Evolutionary conservation across 2,888 invertebrate species (phyloP).

Genomic region (Anthoptus insignis): DNA sequence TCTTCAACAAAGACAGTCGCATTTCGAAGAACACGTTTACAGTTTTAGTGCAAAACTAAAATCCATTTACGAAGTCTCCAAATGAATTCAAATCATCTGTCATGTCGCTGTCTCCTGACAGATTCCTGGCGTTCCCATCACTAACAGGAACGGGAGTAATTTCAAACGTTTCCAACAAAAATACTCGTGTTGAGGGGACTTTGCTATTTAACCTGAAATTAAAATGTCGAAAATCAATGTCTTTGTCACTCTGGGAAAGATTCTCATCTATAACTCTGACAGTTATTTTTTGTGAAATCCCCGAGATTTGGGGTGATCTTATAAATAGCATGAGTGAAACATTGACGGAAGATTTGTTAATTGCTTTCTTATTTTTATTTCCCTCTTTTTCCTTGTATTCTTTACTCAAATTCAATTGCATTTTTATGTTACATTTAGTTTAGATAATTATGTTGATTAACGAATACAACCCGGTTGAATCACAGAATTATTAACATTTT

Average conservation of each 20-base stretch:
- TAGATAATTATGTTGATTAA: too few species aligned
- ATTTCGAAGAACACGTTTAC: slow-evolving; percentile 26
- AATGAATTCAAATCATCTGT: slow-evolving; percentile 38
- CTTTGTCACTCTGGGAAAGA: slow-evolving; percentile 66
- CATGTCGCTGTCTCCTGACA: slow-evolving; percentile 47
- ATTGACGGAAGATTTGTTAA: slow-evolving; percentile 51
- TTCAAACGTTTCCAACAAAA: slow-evolving; percentile 62
- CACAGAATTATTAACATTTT: too few species aligned
- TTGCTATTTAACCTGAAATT: slow-evolving; percentile 83
- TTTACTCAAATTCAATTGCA: too few species aligned
- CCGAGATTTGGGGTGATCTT: slow-evolving; percentile 42
- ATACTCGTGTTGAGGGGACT: slow-evolving; percentile 62
- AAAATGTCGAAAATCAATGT: slow-evolving; percentile 82
- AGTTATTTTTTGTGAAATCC: slow-evolving; percentile 42
- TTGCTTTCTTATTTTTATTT: slow-evolving; percentile 49
- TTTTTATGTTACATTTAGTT: neutral
- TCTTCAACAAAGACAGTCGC: slow-evolving; percentile 11
- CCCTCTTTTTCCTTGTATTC: too few species aligned
- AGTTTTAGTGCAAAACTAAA: slow-evolving; percentile 31
- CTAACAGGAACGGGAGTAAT: slow-evolving; percentile 43
- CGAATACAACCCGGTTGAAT: too few species aligned
- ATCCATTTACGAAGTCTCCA: slow-evolving; percentile 28
- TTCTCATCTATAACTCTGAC: slow-evolving; percentile 66
- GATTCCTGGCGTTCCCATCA: slow-evolving; percentile 51
- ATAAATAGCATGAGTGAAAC: slow-evolving; percentile 48